phyloP scores from a whole-genome alignment of 2,797 vertebrate species.

The Melanogrammus aeglefinus region DNA sequence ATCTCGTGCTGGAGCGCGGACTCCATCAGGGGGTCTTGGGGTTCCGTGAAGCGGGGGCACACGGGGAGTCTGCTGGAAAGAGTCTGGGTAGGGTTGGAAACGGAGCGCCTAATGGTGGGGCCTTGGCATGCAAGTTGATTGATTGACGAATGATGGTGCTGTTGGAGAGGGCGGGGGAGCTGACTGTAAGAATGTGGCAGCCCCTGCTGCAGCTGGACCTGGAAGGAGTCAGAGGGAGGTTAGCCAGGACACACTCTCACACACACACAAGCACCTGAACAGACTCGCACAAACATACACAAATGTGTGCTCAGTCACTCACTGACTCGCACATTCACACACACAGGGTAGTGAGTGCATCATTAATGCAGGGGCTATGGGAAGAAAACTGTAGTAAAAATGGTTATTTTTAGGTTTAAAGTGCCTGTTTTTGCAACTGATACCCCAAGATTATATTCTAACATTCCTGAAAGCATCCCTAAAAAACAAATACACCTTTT shows the following conservation, averaged over 20 bases:
- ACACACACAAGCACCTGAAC: slow-evolving; percentile 24
- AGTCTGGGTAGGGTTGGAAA: slow-evolving; percentile 19
- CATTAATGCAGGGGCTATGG: background rate
- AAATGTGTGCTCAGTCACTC: background rate
- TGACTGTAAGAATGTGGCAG: slow-evolving; percentile 66
- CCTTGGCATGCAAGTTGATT: slow-evolving; percentile 53
- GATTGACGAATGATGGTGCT: slow-evolving; percentile 51
- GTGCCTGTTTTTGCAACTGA: no score
- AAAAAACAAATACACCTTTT: no score
- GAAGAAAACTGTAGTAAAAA: no score
- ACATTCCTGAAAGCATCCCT: no score
- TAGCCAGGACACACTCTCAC: slow-evolving; percentile 46
- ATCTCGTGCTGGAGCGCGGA: slow-evolving; percentile 56
- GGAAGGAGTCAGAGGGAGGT: slow-evolving; percentile 66
- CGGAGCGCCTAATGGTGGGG: slow-evolving; percentile 43
- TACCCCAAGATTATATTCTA: no score
- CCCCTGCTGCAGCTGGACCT: slow-evolving; percentile 48
- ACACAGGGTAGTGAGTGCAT: background rate
- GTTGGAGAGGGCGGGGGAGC: slow-evolving; percentile 58
- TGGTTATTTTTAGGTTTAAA: no score
- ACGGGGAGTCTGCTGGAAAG: slow-evolving; percentile 34
- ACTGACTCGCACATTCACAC: background rate
- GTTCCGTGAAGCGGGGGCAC: slow-evolving; percentile 50
- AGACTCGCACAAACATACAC: background rate
- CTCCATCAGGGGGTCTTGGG: slow-evolving; percentile 21